Percentiles rank a stretch among this genome's conserved stretches.
phyloP scores from a whole-genome alignment of 2,797 vertebrate genomes.

The Notamacropus eugenii region DNA sequence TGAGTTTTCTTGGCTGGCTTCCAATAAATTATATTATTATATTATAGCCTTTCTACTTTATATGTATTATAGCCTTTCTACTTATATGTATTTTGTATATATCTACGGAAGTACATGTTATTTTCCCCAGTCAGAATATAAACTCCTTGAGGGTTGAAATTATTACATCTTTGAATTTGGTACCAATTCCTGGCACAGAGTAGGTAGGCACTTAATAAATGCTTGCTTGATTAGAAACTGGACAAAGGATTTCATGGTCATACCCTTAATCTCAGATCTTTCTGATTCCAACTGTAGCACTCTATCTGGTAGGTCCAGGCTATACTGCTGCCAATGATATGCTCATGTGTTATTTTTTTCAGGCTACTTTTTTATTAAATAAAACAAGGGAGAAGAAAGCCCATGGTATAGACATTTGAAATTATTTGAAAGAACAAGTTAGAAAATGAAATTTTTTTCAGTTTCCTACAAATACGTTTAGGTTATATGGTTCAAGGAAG shows the following conservation, averaged over 20 bases:
- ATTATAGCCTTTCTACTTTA: background rate
- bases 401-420: background rate
- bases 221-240: background rate
- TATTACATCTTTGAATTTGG: background rate
- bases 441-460: background rate
- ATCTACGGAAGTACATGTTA: background rate
- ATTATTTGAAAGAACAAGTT: background rate
- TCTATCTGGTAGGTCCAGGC: background rate
- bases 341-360: background rate
- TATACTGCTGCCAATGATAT: background rate
- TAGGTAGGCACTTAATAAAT: background rate
- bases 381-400: background rate
- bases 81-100: background rate
- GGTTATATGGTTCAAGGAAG: background rate
- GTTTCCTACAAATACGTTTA: background rate
- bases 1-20: background rate
- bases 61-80: background rate
- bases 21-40: background rate
- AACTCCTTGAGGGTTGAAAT: background rate
- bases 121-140: background rate
- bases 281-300: background rate
- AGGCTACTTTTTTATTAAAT: background rate
- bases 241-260: background rate
- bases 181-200: background rate
- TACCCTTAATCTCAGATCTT: background rate